These are phyloP conservation scores for Siphlonurus alternatus DNA, from an alignment of 2,888 invertebrate species.

Conservation along the genomic window DNA sequence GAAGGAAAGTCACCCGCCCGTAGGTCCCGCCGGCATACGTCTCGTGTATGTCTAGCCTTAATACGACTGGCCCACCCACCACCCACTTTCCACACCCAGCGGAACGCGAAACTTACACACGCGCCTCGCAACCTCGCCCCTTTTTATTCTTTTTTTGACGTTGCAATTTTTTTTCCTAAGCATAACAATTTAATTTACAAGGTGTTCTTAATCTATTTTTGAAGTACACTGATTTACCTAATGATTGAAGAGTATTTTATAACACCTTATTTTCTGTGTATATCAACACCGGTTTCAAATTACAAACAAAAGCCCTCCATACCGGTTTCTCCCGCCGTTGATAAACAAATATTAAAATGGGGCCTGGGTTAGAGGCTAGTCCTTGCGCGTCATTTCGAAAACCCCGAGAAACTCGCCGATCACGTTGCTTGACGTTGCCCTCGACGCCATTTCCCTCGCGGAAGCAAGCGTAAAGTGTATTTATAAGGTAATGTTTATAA, in stretches of 20 bases:
- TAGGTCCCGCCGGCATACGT: background rate
- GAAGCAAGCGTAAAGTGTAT: conserved; percentile 32
- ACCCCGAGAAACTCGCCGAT: conserved; percentile 30
- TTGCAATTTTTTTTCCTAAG: background rate
- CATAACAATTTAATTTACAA: no score
- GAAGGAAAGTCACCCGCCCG: background rate
- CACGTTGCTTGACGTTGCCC: conserved; percentile 4
- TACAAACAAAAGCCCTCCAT: background rate
- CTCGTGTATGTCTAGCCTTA: background rate
- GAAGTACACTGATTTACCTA: no score
- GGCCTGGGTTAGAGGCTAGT: conserved; percentile 19
- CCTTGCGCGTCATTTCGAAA: conserved; percentile 66
- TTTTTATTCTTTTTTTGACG: background rate
- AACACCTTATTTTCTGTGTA: background rate
- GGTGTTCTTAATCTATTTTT: no score
- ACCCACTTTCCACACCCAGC: background rate
- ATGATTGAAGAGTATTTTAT: no score
- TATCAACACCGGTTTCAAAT: background rate
- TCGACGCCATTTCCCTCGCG: conserved; percentile 50
- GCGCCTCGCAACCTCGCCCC: background rate
- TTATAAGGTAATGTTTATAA: conserved; percentile 37
- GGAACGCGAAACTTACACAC: background rate
- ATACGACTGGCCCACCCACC: background rate
- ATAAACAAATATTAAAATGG: background rate
- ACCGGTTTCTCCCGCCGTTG: background rate